Conservation (phyloP, 2,888 invertebrate species). For the Pseudeuparius sepicola region DNA sequence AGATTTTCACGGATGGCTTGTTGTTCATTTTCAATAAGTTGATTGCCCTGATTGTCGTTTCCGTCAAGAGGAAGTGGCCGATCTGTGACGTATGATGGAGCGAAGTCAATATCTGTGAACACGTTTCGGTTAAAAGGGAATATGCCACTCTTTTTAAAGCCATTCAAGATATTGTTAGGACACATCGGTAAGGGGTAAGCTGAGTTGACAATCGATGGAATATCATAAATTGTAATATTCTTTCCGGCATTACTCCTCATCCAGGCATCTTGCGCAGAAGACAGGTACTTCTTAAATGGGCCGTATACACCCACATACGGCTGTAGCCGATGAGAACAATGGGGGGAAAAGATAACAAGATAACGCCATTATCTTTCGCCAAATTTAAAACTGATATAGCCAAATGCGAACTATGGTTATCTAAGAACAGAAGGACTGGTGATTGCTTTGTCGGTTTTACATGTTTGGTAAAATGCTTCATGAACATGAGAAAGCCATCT, state of each 20-base stretch:
- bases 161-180: constrained; percentile 20
- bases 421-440: constrained; percentile 10
- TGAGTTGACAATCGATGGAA: constrained; percentile 16
- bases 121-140: constrained; percentile 20
- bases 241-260: constrained; percentile 19
- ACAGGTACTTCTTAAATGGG: constrained; percentile 15
- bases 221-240: constrained; percentile 19
- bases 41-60: constrained; percentile 13
- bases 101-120: constrained; percentile 20
- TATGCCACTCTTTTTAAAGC: constrained; percentile 23
- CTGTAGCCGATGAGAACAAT: constrained; percentile 14
- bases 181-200: constrained; percentile 14
- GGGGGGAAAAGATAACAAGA: constrained; percentile 12
- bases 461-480: too few relatives aligned
- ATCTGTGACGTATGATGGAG: constrained; percentile 13
- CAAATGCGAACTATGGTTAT: constrained; percentile 12
- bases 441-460: neutral
- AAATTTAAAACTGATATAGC: constrained; percentile 9
- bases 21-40: constrained; percentile 8
- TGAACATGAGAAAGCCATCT: too few relatives aligned
- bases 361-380: constrained; percentile 11
- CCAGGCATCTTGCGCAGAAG: constrained; percentile 14
- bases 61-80: constrained; percentile 6
- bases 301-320: constrained; percentile 17
- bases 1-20: constrained; percentile 5